Evolutionary conservation across 1,140 invertebrate genomes (phyloP), one percentile per base, ranked within the genome.

Genomic region (Drosophila guanche): DNA sequence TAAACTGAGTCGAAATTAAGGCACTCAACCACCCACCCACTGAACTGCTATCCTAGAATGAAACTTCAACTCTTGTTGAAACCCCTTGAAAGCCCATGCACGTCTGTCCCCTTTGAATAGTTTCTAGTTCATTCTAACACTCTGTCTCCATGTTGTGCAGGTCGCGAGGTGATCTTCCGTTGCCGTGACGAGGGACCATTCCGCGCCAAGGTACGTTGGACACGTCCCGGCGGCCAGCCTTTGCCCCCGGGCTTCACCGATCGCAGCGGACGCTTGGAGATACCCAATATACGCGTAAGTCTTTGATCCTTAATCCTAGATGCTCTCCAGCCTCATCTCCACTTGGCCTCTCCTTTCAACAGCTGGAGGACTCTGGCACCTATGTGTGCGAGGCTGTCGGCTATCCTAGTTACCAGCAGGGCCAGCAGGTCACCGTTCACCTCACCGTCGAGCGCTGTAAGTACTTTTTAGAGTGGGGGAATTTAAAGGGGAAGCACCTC

Each of bases 111-210:
- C 4, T 1, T 3, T 6, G 50, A n/a, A 1, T 12, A n/a, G 16
- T 33, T 16, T 22, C 5, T 7, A 2, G 5, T 8, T 7, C 5
- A 0, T 3, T 23, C 0, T 41, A 7, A 47, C 59, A 40, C 20
- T 10, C 41, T 42, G 4, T 25, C 3, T 23, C 43, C 52, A n/a
- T 37, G 40, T 4, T 23, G 33, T 22, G 8, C 48, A 97, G 97
- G 95, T 91, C 94, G 95, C 46, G 97, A 98, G 92, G 97, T 97
- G 7, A 97, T 97, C 6, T 97, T 98, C 93, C 95, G 96, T 92
- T 98, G 97, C 89, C 95, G 97, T 72, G 97, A 98, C 91, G 97
- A 98, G 92, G 96, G 97, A 56, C 93, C 93, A 0, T 88, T 94
- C 14, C 93, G 97, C 51, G 95, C 95, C 23, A 93, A 93, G 60